Evolutionary conservation across 2,888 invertebrate species (phyloP).

Genomic region (Ephialtes manifestator): DNA sequence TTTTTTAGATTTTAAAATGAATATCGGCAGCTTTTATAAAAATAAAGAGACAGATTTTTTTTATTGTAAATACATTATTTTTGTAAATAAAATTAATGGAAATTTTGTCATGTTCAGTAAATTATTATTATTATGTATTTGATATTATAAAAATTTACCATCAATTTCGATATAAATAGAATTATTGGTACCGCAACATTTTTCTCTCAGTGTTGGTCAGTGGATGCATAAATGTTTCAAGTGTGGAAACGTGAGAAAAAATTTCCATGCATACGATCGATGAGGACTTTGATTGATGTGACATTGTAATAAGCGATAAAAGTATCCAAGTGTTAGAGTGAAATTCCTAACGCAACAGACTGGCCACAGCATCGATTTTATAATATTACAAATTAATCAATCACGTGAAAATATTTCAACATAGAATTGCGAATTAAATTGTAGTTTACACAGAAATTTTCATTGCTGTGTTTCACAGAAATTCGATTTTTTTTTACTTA

Average conservation of each 20-base stretch:
- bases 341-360: not conserved
- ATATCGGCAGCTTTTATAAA: too few relatives aligned
- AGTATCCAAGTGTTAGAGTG: not conserved
- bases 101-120: too few relatives aligned
- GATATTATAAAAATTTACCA: too few relatives aligned
- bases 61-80: too few relatives aligned
- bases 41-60: too few relatives aligned
- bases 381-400: not conserved
- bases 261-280: constrained; percentile 44
- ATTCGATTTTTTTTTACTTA: too few relatives aligned
- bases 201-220: constrained; percentile 9
- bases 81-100: too few relatives aligned
- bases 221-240: constrained; percentile 6
- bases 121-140: too few relatives aligned
- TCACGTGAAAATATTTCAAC: too few relatives aligned
- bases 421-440: not conserved
- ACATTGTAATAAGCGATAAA: not conserved
- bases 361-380: not conserved
- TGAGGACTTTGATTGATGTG: constrained; percentile 4
- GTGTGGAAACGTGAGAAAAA: constrained; percentile 9
- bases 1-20: too few relatives aligned
- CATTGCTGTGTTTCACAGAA: too few relatives aligned
- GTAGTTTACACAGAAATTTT: not conserved
- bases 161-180: not conserved
- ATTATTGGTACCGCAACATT: not conserved